Base-by-base conservation (phyloP, 2,797 vertebrate species). In the Pipistrellus pygmaeus region DNA sequence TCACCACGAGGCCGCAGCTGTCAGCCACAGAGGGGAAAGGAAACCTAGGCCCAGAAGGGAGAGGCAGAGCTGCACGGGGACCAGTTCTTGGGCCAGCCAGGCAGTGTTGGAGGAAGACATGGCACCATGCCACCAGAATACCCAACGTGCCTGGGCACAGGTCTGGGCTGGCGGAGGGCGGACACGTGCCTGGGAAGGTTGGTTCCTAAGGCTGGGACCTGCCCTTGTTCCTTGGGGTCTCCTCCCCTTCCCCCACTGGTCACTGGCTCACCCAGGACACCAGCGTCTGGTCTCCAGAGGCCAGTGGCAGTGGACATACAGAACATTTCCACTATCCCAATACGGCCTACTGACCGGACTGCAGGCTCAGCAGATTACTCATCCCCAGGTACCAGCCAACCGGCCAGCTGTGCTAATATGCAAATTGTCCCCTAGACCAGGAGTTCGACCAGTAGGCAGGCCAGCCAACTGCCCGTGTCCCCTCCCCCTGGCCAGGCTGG, bases 281-380 rank as follows among this genome's bases (percentile, higher is more conserved):
- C 46, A 48, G 71, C 35, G 41, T 82, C 75, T 51, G 38, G 41
- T 68, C 87, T 51, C 66, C 62, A 75, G 68, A 87, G 55, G 32
- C 25, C 38, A n/a, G 4, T 5, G 21, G n/a, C 66, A 64, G 57
- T 3, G 23, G 9, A 20, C 23, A 77, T 1, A 41, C 0, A 41
- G 53, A 72, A 82, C 38, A 77, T 11, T 38, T 44, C 72, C 25
- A 57, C 68, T 38, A 15, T n/a, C n/a, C 41, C n/a, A 9, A 75
- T 64, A 76, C 6, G 13, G 68, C 38, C 85, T n/a, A 15, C 3
- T 51, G 66, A 30, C 48, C 46, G 41, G 7, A 5, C 83, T 62
- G 83, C 15, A 48, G 23, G 66, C 41, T 44, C 27, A 62, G 80
- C 10, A 88, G 69, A 46, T 46, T 4, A 23, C n/a, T 35, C 60